Evolutionary conservation across 2,113 vertebrate genomes (phyloP), one percentile per base, ranked within the genome.

Genomic region (Falcunculus frontatus): DNA sequence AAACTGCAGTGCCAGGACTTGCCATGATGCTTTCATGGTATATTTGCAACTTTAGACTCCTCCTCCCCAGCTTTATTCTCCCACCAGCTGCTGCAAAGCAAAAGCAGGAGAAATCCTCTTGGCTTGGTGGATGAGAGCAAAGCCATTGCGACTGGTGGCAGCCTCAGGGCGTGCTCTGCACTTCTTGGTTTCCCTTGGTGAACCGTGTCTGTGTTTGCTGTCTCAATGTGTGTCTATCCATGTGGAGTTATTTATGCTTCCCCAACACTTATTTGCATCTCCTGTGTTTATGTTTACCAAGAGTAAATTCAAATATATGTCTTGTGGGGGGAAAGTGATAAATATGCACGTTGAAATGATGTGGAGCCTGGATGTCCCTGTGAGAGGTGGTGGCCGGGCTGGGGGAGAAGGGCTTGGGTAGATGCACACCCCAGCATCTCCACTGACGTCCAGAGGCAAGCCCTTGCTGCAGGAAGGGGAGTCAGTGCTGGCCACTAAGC

Each of bases 231-330:
- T 93, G 68, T 97, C 85, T 84, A 50, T 93, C 87, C 84, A 42
- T 96, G 84, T 96, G 84, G 86, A 91, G 81, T 96, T 97, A 97
- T 89, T 97, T 97, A 94, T 97, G 94, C 94, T 93, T 94, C 93
- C 94, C 82, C 46, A 4, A 91, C 92, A 96, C 73, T 76, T 93
- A 96, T 52, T 96, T 12, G 27, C 94, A 96, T 96, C 88, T 97
- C 90, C 92, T 81, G 67, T 94, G 93, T 88, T 96, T 97, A 95
- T 93, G 96, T 97, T 96, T 97, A 96, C 90, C 74, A 53, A 91
- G n/a, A 93, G 90, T 69, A 91, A 93, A 88, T 88, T 95, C 78
- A 94, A 94, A 96, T 97, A 96, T 80, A 89, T 91, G 81, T 97
- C 94, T 96, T 92, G 87, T 0, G 5, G 91, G 89, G 96, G 72